Evolutionary conservation across 2,888 invertebrate species (phyloP).

Genomic region (Sinodicranocentrus sp.): DNA sequence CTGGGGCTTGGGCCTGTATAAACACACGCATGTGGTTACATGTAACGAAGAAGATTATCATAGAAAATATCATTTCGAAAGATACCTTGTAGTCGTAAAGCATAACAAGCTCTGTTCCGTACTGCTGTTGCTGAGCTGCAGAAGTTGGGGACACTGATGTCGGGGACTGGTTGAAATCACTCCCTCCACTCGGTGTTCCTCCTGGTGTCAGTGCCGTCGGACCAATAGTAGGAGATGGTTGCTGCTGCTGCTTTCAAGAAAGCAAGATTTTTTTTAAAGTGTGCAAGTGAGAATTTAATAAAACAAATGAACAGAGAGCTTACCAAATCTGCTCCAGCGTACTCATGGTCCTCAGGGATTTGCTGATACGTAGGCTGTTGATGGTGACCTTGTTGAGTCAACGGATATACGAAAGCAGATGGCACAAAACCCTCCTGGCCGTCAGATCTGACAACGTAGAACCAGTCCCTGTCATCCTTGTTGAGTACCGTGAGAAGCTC

Average conservation of each 20-base stretch:
- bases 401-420: conserved; percentile 92
- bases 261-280: no score
- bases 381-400: conserved; percentile 47
- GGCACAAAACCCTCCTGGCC: conserved; percentile 91
- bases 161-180: conserved; percentile 23
- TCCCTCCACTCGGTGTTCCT: conserved; percentile 17
- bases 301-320: not conserved
- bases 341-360: conserved; percentile 43
- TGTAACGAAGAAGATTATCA: no score
- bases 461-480: conserved; percentile 97
- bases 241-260: conserved; percentile 18
- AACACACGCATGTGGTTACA: not conserved
- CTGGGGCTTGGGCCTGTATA: conserved; percentile 90
- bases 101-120: conserved; percentile 94
- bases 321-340: conserved; percentile 28
- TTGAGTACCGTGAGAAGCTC: conserved; percentile 98
- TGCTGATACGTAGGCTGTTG: conserved; percentile 56
- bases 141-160: conserved; percentile 2
- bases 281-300: no score
- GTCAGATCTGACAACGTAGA: conserved; percentile 95
- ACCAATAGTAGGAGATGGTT: conserved; percentile 14
- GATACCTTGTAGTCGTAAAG: conserved; percentile 93
- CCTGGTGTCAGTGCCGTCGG: not conserved
- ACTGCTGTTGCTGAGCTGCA: conserved; percentile 39
- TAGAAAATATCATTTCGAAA: not conserved